These are phyloP conservation scores for Lepidurus packardi DNA, from an alignment of 1,140 invertebrate genomes.

Conservation along the genomic window DNA sequence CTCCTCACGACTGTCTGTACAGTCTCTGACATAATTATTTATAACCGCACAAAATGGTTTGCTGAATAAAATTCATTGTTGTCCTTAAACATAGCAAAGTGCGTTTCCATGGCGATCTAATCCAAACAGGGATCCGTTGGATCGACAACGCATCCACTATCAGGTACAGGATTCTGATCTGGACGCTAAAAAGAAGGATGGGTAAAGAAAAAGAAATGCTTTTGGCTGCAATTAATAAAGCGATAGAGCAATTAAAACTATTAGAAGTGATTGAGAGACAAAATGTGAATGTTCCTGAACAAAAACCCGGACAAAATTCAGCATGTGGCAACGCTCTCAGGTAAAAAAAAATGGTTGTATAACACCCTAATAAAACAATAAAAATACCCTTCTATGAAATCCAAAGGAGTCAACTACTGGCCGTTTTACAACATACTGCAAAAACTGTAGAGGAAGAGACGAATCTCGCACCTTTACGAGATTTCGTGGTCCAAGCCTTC, in stretches of 20 bases:
- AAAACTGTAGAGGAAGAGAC: not conserved
- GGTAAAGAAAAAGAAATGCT: not conserved
- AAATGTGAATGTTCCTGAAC: not conserved
- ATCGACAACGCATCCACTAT: not conserved
- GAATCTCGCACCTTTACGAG: conserved; percentile 7
- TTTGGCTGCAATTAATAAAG: not conserved
- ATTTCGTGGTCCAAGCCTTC: not conserved
- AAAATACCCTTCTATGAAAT: not conserved
- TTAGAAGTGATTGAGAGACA: not conserved
- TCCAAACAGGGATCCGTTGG: not conserved
- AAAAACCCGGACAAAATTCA: not conserved
- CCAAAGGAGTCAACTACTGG: not conserved
- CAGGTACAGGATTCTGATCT: not conserved
- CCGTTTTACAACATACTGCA: not conserved
- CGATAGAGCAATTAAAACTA: not conserved
- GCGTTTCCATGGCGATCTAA: not conserved
- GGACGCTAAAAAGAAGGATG: not conserved
- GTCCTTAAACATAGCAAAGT: not conserved
- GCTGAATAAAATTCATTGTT: not conserved
- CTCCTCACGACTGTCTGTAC: not conserved
- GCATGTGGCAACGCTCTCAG: not conserved
- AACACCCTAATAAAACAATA: not conserved
- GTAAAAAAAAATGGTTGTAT: not conserved
- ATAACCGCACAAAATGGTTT: not conserved
- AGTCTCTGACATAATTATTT: not conserved